These are phyloP conservation scores for Platypus cylindrus DNA, from an alignment of 2,888 invertebrate species.

Conservation along the genomic window DNA sequence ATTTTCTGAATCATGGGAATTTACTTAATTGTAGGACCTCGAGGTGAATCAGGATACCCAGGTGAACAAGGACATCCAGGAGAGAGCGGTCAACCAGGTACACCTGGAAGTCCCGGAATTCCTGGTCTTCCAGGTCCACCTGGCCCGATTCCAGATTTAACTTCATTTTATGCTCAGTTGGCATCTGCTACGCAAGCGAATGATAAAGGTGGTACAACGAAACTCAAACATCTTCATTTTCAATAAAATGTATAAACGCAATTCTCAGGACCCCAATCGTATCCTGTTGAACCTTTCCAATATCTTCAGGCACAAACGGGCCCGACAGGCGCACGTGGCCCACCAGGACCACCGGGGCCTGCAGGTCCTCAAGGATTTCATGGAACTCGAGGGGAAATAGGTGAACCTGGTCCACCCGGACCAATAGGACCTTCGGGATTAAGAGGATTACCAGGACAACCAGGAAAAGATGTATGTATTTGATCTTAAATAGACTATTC, in stretches of 20 bases:
- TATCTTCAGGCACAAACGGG: constrained; percentile 73
- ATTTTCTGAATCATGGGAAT: background rate
- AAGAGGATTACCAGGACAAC: constrained; percentile 54
- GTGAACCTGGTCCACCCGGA: constrained; percentile 60
- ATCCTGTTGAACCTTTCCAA: constrained; percentile 45
- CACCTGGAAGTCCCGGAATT: constrained; percentile 49
- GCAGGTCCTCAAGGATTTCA: constrained; percentile 72
- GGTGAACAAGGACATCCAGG: constrained; percentile 49
- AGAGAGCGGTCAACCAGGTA: constrained; percentile 46
- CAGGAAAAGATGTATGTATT: constrained; percentile 71
- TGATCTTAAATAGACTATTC: too few relatives aligned
- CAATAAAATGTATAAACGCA: too few relatives aligned
- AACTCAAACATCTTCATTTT: too few relatives aligned
- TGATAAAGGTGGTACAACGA: constrained; percentile 50
- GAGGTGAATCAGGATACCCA: constrained; percentile 40
- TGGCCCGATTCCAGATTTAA: constrained; percentile 60
- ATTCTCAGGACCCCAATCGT: constrained; percentile 17
- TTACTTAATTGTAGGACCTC: constrained; percentile 25
- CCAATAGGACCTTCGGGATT: constrained; percentile 44
- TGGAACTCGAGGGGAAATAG: constrained; percentile 67
- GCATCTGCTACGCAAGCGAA: constrained; percentile 54
- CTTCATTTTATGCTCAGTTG: constrained; percentile 63
- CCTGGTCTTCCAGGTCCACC: constrained; percentile 50
- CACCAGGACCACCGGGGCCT: constrained; percentile 46
- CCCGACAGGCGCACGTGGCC: constrained; percentile 66